Evolutionary conservation across 2,797 vertebrate genomes (phyloP).

Genomic region (Poecilia gillii): DNA sequence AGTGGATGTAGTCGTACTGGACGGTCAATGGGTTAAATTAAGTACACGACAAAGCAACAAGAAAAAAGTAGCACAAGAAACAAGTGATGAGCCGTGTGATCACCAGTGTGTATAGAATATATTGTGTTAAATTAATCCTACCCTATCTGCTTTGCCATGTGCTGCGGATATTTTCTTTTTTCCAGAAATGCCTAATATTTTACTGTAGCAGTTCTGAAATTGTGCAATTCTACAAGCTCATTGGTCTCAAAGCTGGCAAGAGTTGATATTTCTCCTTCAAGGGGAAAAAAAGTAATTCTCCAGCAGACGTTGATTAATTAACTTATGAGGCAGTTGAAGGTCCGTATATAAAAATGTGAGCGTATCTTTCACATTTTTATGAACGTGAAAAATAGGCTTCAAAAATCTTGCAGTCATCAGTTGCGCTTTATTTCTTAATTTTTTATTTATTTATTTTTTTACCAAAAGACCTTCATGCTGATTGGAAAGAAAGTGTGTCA

Average conservation of each 20-base stretch:
- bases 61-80: neutral
- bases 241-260: slow-evolving; percentile 51
- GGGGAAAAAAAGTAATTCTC: slow-evolving; percentile 28
- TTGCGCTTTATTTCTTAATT: slow-evolving; percentile 29
- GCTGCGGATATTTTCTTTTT: neutral
- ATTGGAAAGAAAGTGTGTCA: slow-evolving; percentile 33
- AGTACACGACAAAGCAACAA: neutral
- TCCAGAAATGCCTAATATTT: neutral
- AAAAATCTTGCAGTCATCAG: slow-evolving; percentile 67
- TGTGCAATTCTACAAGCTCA: slow-evolving; percentile 33
- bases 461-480: slow-evolving; percentile 44
- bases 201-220: neutral
- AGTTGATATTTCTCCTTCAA: slow-evolving; percentile 29
- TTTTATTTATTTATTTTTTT: slow-evolving; percentile 16
- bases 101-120: neutral
- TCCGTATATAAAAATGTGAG: slow-evolving; percentile 60
- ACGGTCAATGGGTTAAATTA: neutral
- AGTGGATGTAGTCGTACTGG: neutral
- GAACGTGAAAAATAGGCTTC: neutral
- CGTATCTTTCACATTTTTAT: slow-evolving; percentile 22
- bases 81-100: neutral
- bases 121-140: neutral
- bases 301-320: slow-evolving; percentile 67
- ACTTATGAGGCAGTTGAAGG: slow-evolving; percentile 63
- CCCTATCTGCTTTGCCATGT: neutral